A percentile compares a stretch with the other conserved stretches of the same genome.
Evolutionary conservation across 2,797 vertebrate genomes (phyloP).

Genomic region (Myiotriccus ornatus): DNA sequence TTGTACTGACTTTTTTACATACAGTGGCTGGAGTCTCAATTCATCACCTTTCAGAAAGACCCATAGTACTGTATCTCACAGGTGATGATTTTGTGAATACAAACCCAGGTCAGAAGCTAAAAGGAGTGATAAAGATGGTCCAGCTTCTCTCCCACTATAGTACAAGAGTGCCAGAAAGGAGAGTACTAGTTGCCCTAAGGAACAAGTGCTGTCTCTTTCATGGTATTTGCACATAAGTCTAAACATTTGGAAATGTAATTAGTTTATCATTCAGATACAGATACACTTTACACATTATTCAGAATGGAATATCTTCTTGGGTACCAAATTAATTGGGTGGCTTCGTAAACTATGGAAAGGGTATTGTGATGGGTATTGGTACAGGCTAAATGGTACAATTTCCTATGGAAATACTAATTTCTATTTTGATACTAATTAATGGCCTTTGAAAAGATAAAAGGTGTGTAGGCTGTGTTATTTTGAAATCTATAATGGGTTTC

Average conservation of each 20-base stretch:
- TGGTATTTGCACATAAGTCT: rapidly evolving
- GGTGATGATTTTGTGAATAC: not conserved
- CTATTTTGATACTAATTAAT: not conserved
- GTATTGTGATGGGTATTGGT: not conserved
- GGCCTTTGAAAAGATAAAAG: not conserved
- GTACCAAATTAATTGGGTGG: not conserved
- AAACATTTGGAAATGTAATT: rapidly evolving
- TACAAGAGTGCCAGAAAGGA: not conserved
- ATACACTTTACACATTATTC: not conserved
- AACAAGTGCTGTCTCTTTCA: not conserved
- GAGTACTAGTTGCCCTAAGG: not conserved
- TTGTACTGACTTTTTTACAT: not conserved
- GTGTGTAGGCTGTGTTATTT: not conserved
- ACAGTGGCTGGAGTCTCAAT: not conserved
- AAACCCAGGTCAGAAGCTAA: not conserved
- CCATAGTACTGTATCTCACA: not conserved
- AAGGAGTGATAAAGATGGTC: not conserved
- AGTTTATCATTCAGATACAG: not conserved
- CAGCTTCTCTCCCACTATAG: not conserved
- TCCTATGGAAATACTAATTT: not conserved
- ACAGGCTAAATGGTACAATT: not conserved
- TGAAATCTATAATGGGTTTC: not conserved
- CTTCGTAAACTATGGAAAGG: not conserved
- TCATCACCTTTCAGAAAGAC: slow-evolving; percentile 18
- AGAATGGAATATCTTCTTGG: not conserved